These are phyloP conservation scores for Thereva unica DNA, from an alignment of 2,888 invertebrate genomes.

Conservation along the genomic window DNA sequence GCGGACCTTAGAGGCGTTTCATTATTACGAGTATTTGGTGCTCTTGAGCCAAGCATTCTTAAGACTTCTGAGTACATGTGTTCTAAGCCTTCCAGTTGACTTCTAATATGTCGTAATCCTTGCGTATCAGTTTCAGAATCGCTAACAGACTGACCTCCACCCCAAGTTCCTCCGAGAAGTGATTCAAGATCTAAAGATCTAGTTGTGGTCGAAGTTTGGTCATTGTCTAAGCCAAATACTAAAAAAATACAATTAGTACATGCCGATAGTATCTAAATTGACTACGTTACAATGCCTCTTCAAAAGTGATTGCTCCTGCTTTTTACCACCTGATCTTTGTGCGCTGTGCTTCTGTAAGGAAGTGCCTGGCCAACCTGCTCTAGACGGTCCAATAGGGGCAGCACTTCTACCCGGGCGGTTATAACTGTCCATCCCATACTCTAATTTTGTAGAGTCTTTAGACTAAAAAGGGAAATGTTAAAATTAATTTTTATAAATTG, in stretches of 20 bases:
- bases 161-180: conserved; percentile 69
- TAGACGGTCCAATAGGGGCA: conserved; percentile 49
- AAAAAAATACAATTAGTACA: conserved; percentile 45
- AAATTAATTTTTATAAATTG: not conserved
- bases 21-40: conserved; percentile 41
- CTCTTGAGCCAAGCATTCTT: conserved; percentile 59
- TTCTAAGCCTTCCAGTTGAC: conserved; percentile 81
- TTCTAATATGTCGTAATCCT: conserved; percentile 76
- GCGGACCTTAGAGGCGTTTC: conserved; percentile 50
- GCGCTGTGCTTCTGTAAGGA: conserved; percentile 43
- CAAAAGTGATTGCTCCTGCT: conserved; percentile 44
- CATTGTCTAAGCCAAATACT: conserved; percentile 75
- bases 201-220: conserved; percentile 79
- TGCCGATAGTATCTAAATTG: conserved; percentile 2
- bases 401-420: conserved; percentile 54
- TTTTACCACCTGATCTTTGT: conserved; percentile 41
- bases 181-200: conserved; percentile 77
- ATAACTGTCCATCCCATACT: conserved; percentile 61
- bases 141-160: conserved; percentile 60
- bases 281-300: conserved; percentile 45
- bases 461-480: conserved; percentile 33
- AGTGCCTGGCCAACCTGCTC: conserved; percentile 45
- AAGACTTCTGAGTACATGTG: conserved; percentile 75
- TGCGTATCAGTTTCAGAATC: conserved; percentile 77
- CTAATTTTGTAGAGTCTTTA: conserved; percentile 56